Evolutionary conservation across 2,797 vertebrate genomes (phyloP).

Genomic region (Botia kubotai): DNA sequence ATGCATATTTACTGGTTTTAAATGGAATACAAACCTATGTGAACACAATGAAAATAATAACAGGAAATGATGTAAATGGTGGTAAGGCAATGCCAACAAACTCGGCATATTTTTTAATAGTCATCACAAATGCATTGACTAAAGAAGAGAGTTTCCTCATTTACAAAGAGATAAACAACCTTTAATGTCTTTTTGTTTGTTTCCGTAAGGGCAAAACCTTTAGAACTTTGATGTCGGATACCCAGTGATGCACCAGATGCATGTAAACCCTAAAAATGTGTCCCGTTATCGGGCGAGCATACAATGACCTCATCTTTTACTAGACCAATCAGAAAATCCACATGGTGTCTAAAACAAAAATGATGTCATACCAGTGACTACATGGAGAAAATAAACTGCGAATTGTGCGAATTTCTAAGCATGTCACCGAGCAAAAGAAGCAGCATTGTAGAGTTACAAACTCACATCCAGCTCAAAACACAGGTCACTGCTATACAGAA

Average conservation of each 20-base stretch:
- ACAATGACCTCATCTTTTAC: not conserved
- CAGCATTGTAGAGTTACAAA: slow-evolving; percentile 12
- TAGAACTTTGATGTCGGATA: slow-evolving; percentile 80
- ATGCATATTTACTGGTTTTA: not conserved
- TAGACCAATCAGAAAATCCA: not conserved
- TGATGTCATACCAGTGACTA: not conserved
- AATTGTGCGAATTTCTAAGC: not conserved
- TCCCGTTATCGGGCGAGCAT: not conserved
- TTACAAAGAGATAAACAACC: slow-evolving; percentile 26
- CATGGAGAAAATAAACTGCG: not conserved
- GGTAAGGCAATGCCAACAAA: slow-evolving; percentile 43
- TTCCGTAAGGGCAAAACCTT: slow-evolving; percentile 71
- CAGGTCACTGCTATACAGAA: slow-evolving; percentile 13
- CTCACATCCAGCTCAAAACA: slow-evolving; percentile 3
- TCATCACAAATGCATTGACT: slow-evolving; percentile 16
- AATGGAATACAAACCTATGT: not conserved
- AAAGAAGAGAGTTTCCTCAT: not conserved
- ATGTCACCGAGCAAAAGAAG: slow-evolving; percentile 22
- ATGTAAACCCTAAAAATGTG: slow-evolving; percentile 23
- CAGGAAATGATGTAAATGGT: slow-evolving; percentile 22
- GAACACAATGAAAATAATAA: slow-evolving; percentile 2
- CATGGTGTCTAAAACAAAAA: not conserved
- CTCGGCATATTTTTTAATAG: not conserved
- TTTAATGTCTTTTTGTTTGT: slow-evolving; percentile 35
- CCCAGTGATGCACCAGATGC: slow-evolving; percentile 73